A percentile compares a stretch with the other conserved stretches of the same genome.
phyloP scores from a whole-genome alignment of 2,888 invertebrate genomes.

The Leptinotarsa haldemani region DNA sequence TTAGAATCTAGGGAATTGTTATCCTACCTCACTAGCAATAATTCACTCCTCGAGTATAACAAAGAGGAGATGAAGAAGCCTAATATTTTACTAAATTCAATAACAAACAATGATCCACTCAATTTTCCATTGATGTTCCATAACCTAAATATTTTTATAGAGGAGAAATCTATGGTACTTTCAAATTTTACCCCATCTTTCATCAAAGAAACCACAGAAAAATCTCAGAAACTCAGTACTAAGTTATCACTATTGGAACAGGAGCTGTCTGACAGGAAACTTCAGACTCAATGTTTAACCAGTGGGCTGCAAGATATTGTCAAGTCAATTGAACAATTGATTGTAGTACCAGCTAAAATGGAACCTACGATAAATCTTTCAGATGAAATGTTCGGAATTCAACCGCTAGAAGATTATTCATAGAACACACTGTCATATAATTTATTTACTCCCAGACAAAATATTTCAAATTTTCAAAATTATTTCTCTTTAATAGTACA shows the following conservation, averaged over 20 bases:
- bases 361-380: not conserved
- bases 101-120: conserved; percentile 41
- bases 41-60: conserved; percentile 42
- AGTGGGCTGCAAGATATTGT: conserved; percentile 19
- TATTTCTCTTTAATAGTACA: too few species aligned
- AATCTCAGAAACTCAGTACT: conserved; percentile 31
- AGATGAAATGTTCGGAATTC: conserved; percentile 26
- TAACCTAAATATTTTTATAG: conserved; percentile 42
- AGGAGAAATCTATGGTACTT: conserved; percentile 49
- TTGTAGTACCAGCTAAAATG: not conserved
- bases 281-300: conserved; percentile 8
- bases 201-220: conserved; percentile 33
- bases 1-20: conserved; percentile 47
- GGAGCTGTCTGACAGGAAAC: conserved; percentile 16
- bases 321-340: conserved; percentile 23
- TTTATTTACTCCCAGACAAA: too few species aligned
- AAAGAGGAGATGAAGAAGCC: conserved; percentile 36
- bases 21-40: conserved; percentile 45
- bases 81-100: conserved; percentile 31
- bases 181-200: conserved; percentile 39
- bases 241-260: conserved; percentile 28
- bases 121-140: conserved; percentile 47
- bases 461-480: too few species aligned
- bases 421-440: too few species aligned
- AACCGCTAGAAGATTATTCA: conserved; percentile 23